phyloP scores from a whole-genome alignment of 64 coral and sea anemone genomes.

The Montipora cactus region DNA sequence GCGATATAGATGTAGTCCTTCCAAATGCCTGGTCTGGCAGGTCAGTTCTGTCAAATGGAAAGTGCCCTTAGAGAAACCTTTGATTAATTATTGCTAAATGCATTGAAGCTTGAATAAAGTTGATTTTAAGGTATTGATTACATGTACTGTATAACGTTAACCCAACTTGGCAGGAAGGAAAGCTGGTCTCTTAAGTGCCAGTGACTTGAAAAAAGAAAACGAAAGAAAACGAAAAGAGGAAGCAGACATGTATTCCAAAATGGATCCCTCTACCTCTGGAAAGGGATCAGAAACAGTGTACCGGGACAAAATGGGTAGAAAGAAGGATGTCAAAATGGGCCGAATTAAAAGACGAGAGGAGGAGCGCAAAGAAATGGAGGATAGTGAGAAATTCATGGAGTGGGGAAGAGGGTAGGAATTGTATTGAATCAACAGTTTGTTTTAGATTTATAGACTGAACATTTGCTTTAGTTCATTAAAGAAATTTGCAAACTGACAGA shows the following conservation, averaged over 20 bases:
- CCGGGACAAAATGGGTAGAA: slow-evolving; percentile 87
- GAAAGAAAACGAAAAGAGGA: slow-evolving; percentile 63
- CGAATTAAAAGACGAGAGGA: slow-evolving; percentile 85
- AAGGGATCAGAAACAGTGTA: slow-evolving; percentile 80
- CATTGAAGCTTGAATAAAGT: no score
- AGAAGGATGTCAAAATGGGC: slow-evolving; percentile 76
- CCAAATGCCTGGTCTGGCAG: no score
- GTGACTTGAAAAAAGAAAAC: slow-evolving; percentile 78
- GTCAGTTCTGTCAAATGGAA: no score
- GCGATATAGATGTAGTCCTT: no score
- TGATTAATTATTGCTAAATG: no score
- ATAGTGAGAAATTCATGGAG: slow-evolving; percentile 88
- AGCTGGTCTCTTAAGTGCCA: slow-evolving; percentile 85
- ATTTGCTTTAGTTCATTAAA: no score
- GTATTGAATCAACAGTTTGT: background rate
- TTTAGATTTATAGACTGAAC: no score
- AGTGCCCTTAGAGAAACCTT: no score
- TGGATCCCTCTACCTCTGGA: slow-evolving; percentile 35
- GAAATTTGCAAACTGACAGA: no score
- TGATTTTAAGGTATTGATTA: no score
- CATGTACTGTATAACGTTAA: no score
- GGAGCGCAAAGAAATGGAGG: slow-evolving; percentile 78
- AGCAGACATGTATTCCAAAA: slow-evolving; percentile 77
- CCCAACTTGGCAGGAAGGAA: slow-evolving; percentile 58
- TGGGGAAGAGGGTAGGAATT: slow-evolving; percentile 93